Conservation (phyloP, 2,113 vertebrate species). For the Apus apus region DNA sequence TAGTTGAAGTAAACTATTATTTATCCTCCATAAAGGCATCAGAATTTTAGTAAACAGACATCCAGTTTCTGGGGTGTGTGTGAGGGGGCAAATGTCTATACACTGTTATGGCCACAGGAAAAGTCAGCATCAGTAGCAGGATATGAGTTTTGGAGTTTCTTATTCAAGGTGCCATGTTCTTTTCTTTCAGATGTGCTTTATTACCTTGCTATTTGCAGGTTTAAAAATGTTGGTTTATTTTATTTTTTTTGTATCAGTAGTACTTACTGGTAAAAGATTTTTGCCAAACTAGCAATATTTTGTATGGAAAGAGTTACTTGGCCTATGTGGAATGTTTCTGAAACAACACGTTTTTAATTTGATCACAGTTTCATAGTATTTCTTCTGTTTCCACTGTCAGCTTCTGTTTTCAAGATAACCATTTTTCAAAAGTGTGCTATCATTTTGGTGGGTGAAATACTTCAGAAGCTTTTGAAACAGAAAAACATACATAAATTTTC, state of each 20-base stretch:
- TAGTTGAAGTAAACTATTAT: background rate
- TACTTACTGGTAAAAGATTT: background rate
- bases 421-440: background rate
- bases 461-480: background rate
- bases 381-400: background rate
- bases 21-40: background rate
- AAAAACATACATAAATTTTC: background rate
- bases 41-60: background rate
- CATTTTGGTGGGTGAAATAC: background rate
- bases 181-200: background rate
- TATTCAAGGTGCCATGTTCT: background rate
- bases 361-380: background rate
- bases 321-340: background rate
- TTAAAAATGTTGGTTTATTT: background rate
- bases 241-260: background rate
- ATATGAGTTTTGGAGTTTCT: background rate
- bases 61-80: too few relatives aligned
- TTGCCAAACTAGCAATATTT: background rate
- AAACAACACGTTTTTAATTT: background rate
- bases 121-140: background rate
- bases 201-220: background rate
- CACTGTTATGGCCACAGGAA: background rate
- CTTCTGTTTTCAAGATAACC: conserved; percentile 11
- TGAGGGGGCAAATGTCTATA: background rate
- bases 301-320: background rate